Evolutionary conservation across 1,140 invertebrate genomes (phyloP).

Genomic region (Hesperophylax magnus): DNA sequence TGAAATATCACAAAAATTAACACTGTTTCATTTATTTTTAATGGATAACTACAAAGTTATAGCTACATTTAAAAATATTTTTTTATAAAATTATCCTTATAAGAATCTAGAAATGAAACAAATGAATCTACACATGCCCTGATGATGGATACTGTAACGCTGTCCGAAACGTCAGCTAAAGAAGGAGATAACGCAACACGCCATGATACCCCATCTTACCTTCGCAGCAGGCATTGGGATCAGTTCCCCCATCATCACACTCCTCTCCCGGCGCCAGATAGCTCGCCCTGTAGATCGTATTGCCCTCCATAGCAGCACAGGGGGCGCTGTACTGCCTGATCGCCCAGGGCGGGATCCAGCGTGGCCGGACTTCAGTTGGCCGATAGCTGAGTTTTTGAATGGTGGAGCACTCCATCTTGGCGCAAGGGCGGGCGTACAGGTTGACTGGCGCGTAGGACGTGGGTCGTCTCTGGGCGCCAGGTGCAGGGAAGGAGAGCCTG

Average conservation of each 20-base stretch:
- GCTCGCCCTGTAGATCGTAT: constrained; percentile 67
- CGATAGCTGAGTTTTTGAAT: constrained; percentile 75
- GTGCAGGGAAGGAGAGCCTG: constrained; percentile 70
- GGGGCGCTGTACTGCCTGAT: constrained; percentile 53
- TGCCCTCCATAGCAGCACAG: constrained; percentile 60
- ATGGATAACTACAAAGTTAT: too few relatives aligned
- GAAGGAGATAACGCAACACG: too few relatives aligned
- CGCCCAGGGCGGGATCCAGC: constrained; percentile 62
- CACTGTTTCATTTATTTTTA: too few relatives aligned
- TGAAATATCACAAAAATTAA: too few relatives aligned
- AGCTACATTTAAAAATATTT: too few relatives aligned
- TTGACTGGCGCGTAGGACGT: constrained; percentile 64
- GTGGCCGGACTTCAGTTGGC: constrained; percentile 65
- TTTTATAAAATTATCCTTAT: too few relatives aligned
- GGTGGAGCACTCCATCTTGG: constrained; percentile 67
- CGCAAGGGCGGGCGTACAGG: constrained; percentile 63
- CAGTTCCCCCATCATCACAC: constrained; percentile 25
- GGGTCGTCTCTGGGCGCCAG: constrained; percentile 62
- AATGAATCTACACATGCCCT: too few relatives aligned
- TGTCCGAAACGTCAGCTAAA: too few relatives aligned
- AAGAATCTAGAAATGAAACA: too few relatives aligned
- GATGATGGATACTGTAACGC: too few relatives aligned
- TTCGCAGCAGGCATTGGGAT: constrained; percentile 6
- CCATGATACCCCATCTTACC: too few relatives aligned
- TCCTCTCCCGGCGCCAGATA: constrained; percentile 47